Conservation (phyloP, 1,140 invertebrate species). For the Drosophila funebris region DNA sequence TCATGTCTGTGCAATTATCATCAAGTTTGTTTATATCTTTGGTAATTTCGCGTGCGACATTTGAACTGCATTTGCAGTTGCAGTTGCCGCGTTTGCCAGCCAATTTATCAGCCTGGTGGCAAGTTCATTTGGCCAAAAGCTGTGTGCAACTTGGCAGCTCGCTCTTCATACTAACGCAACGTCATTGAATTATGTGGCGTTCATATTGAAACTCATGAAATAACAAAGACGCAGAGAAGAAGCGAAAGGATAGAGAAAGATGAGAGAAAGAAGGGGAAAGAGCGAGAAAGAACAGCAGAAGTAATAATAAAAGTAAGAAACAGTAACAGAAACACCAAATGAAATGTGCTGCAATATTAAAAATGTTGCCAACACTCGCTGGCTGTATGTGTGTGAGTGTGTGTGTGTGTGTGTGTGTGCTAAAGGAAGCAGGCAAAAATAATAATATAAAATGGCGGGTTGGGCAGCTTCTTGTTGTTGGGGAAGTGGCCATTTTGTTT, state of each 20-base stretch:
- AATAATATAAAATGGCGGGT: slow-evolving; percentile 70
- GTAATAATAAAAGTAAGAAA: slow-evolving; percentile 9
- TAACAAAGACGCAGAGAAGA: not conserved
- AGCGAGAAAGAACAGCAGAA: not conserved
- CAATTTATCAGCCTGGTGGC: slow-evolving; percentile 24
- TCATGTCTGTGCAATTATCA: slow-evolving; percentile 34
- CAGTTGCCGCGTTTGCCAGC: not conserved
- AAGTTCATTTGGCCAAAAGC: slow-evolving; percentile 28
- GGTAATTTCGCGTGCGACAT: slow-evolving; percentile 35
- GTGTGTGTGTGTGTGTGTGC: slow-evolving; percentile 17
- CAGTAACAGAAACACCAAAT: slow-evolving; percentile 14
- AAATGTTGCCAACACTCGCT: slow-evolving; percentile 20
- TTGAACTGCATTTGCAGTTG: slow-evolving; percentile 31
- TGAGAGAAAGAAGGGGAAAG: not conserved
- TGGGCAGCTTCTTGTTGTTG: slow-evolving; percentile 26
- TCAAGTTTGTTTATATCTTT: slow-evolving; percentile 42
- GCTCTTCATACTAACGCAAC: not conserved
- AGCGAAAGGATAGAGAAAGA: not conserved
- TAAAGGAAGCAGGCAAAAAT: slow-evolving; percentile 54
- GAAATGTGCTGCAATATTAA: slow-evolving; percentile 40
- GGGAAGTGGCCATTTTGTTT: slow-evolving; percentile 62
- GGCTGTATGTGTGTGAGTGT: not conserved
- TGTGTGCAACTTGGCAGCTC: too few species aligned
- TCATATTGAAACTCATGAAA: slow-evolving; percentile 33
- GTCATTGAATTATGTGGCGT: slow-evolving; percentile 46